Base-by-base conservation (phyloP, 2,113 vertebrate species). In the Elephantulus edwardii region DNA sequence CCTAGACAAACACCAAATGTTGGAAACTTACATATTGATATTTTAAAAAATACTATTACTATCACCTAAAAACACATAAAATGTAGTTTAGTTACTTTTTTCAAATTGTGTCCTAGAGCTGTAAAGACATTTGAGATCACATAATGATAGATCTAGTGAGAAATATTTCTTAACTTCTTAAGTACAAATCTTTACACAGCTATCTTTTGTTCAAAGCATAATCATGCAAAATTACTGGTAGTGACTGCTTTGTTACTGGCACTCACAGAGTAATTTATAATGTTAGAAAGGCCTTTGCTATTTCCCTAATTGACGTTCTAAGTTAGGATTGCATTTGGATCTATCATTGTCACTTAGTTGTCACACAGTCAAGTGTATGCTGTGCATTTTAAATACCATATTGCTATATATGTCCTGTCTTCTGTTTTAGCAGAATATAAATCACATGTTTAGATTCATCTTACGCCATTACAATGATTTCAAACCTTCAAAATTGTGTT, bases 171-270 rank as follows among this genome's bases (percentile, higher is more conserved):
- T 42, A 74, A 74, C 62, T 76, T 78, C 88, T 46, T 95, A 48
- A 95, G 58, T 84, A 91, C 11, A 96, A 76, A 83, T 74, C 62
- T 68, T 89, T 13, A 1, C 60, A 80, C 86, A 97, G 86, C 87
- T 94, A 33, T 83, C 92, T 86, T 96, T 89, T 97, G 87, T 96
- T 95, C 89, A 91, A 94, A 93, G 77, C 66, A 90, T 95, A 96
- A 94, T 95, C 83, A 94, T 38, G 33, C 42, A 95, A 96, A 95
- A 96, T 96, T 94, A 93, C 83, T 93, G 50, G 87, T 77, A 94
- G 64, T 6, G 0, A 4, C 14, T 86, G 94, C 90, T 95, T 95
- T 94, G 79, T 96, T 79, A 20, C 82, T 89, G 71, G 83, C 66
- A 77, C 30, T 91, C 68, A 52, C 78, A 68, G 89, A 94, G 77